These are phyloP conservation scores for Carettochelys insculpta DNA, from an alignment of 2,113 vertebrate species.

Conservation along the genomic window DNA sequence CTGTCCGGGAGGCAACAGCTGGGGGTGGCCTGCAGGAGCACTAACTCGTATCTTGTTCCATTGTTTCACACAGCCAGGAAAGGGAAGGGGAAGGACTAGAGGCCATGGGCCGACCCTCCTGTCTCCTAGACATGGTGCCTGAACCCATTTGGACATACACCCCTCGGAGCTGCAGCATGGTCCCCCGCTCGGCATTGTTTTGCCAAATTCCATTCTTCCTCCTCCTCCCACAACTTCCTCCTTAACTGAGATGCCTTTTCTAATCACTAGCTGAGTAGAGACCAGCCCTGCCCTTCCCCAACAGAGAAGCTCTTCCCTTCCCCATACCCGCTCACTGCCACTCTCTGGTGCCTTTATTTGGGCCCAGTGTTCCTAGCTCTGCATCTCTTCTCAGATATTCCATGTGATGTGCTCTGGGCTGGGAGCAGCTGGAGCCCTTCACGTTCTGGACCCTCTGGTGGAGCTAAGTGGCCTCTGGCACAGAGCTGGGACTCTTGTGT, in stretches of 20 bases:
- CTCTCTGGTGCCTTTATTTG: not conserved
- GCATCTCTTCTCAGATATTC: not conserved
- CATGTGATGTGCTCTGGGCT: rapidly evolving
- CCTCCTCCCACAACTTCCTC: slow-evolving; percentile 26
- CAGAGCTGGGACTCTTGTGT: rapidly evolving
- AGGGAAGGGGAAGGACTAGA: slow-evolving; percentile 84
- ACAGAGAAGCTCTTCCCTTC: not conserved
- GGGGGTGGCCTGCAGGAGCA: not conserved
- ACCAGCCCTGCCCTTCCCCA: not conserved
- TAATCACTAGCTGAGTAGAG: slow-evolving; percentile 70
- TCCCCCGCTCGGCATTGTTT: not conserved
- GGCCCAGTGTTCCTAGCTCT: not conserved
- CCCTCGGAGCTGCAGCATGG: slow-evolving; percentile 33
- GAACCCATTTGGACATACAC: slow-evolving; percentile 15
- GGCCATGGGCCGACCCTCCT: not conserved
- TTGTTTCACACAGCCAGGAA: slow-evolving; percentile 82
- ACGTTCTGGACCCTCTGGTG: not conserved
- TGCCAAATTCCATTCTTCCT: slow-evolving; percentile 41
- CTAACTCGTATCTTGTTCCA: slow-evolving; percentile 44
- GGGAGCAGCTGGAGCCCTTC: not conserved
- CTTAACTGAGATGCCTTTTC: slow-evolving; percentile 74
- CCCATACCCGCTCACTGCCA: not conserved
- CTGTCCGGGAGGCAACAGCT: rapidly evolving
- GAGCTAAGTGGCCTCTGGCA: not conserved
- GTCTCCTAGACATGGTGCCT: not conserved